Evolutionary conservation across 2,797 vertebrate species (phyloP).

Genomic region (Benthosema pterotum): DNA sequence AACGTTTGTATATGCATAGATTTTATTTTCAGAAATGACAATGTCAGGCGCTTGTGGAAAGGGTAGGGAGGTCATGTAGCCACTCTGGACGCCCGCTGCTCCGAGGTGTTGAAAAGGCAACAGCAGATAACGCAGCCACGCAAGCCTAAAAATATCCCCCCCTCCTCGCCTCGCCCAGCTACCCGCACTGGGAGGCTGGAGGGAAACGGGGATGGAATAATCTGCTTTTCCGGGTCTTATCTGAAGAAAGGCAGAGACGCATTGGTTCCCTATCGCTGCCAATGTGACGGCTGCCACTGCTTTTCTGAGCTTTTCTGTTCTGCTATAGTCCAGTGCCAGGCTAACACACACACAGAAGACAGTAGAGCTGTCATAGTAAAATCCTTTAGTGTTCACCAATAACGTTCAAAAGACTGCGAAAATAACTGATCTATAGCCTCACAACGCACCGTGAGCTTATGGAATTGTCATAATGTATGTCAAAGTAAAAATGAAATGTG

Average conservation of each 20-base stretch:
- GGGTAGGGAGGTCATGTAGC: constrained; percentile 80
- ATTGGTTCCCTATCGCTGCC: constrained; percentile 83
- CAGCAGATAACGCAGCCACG: constrained; percentile 79
- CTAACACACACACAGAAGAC: constrained; percentile 1
- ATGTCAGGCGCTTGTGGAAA: constrained; percentile 43
- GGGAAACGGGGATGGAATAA: constrained; percentile 78
- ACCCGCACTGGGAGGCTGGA: constrained; percentile 70
- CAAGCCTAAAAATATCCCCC: constrained; percentile 83
- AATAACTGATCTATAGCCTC: too few species aligned
- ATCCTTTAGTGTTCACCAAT: too few species aligned
- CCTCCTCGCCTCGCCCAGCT: constrained; percentile 38
- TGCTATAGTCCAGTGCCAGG: constrained; percentile 17
- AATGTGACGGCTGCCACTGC: constrained; percentile 67
- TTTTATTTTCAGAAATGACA: constrained; percentile 33
- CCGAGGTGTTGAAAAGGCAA: constrained; percentile 84
- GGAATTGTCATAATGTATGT: too few species aligned
- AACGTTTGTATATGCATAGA: constrained; percentile 19
- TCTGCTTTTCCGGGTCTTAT: constrained; percentile 91
- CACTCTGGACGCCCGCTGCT: constrained; percentile 71
- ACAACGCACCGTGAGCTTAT: too few species aligned
- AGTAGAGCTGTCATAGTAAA: neutral
- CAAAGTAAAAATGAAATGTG: too few species aligned
- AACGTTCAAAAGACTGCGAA: too few species aligned
- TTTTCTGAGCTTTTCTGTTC: constrained; percentile 62
- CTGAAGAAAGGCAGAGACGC: constrained; percentile 83